phyloP scores from a whole-genome alignment of 1,140 invertebrate genomes.

The Drosophila mojavensis region DNA sequence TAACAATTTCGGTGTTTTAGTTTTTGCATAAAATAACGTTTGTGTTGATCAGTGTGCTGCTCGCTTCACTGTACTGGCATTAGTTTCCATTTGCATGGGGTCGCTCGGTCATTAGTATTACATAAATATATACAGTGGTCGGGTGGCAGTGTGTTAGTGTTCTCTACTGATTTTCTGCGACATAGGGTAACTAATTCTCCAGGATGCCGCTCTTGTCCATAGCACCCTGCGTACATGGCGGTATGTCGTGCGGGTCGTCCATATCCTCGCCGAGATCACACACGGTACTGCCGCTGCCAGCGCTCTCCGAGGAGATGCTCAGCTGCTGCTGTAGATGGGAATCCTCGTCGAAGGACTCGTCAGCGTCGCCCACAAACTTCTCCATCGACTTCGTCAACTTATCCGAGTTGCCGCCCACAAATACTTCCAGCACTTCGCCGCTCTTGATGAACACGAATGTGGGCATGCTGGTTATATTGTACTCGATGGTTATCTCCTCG shows the following conservation, averaged over 20 bases:
- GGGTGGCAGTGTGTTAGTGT: no score
- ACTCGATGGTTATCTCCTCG: constrained; percentile 92
- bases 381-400: constrained; percentile 89
- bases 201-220: constrained; percentile 16
- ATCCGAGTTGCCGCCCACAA: constrained; percentile 91
- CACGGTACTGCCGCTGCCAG: background rate
- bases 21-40: no score
- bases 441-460: constrained; percentile 96
- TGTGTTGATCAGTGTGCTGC: no score
- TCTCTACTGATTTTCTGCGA: no score
- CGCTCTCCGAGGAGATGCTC: constrained; percentile 7
- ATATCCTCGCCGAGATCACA: constrained; percentile 9
- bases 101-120: no score
- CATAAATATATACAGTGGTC: no score
- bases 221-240: background rate
- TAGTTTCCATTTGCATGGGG: no score
- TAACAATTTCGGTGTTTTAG: no score
- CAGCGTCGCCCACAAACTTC: constrained; percentile 75
- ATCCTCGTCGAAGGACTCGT: constrained; percentile 9
- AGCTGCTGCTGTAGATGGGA: background rate
- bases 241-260: background rate
- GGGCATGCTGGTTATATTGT: constrained; percentile 95
- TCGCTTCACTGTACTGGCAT: no score
- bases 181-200: constrained; percentile 17
- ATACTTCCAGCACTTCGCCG: constrained; percentile 88